Percentiles rank a stretch among this genome's conserved stretches.
These are phyloP conservation scores for Acrocephalus arundinaceus DNA, from an alignment of 2,113 vertebrate genomes.

Conservation along the genomic window DNA sequence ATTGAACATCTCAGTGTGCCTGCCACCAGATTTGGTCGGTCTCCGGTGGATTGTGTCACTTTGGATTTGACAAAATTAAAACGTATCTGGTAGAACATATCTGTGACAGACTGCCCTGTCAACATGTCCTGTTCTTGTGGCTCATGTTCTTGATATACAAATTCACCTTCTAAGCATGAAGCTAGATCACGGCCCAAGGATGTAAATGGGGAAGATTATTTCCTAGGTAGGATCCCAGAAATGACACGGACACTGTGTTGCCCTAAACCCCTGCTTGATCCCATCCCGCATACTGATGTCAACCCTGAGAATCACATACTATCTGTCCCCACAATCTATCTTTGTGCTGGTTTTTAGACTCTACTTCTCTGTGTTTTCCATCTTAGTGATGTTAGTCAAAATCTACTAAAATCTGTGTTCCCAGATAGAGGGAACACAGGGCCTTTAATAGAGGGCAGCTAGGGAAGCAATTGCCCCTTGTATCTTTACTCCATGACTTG, in stretches of 20 bases:
- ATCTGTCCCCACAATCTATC: not conserved
- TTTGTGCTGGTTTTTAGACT: not conserved
- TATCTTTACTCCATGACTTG: not conserved
- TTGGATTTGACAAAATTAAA: not conserved
- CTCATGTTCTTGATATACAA: not conserved
- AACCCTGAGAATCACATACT: not conserved
- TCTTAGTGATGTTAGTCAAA: not conserved
- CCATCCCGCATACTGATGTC: not conserved
- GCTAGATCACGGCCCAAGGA: not conserved
- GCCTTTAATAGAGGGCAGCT: not conserved
- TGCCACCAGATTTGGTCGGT: not conserved
- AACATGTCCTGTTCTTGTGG: not conserved
- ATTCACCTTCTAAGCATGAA: not conserved
- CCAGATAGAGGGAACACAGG: no score
- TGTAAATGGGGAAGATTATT: not conserved
- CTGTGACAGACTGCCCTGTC: not conserved
- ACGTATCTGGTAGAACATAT: not conserved
- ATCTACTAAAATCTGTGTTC: not conserved
- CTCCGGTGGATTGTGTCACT: not conserved
- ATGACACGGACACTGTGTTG: not conserved
- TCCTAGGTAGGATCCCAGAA: not conserved
- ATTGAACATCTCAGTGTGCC: not conserved
- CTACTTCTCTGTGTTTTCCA: not conserved
- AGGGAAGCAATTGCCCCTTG: not conserved
- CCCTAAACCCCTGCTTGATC: fast-evolving